A percentile compares a stretch with the other conserved stretches of the same genome.
phyloP scores from a whole-genome alignment of 2,888 invertebrate species.

The Meteorus colon region DNA sequence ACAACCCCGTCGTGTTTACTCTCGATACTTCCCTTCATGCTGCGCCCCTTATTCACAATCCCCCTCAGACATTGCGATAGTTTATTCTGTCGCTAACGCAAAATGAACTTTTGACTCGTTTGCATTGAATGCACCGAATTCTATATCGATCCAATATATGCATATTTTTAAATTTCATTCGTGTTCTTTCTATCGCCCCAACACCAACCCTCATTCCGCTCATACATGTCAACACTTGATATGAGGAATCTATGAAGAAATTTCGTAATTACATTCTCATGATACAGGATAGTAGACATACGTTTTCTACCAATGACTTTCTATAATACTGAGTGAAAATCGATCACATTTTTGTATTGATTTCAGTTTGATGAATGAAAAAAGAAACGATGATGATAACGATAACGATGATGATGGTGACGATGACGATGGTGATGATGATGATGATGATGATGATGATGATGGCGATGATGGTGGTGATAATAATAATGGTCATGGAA shows the following conservation, averaged over 20 bases:
- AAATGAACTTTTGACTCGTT: conserved; percentile 8
- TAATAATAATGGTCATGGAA: not conserved
- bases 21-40: not conserved
- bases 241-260: too few relatives aligned
- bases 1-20: conserved; percentile 2
- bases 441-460: not conserved
- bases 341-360: too few relatives aligned
- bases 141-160: not conserved
- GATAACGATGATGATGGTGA: not conserved
- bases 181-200: not conserved
- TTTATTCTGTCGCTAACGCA: conserved; percentile 11
- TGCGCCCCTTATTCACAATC: not conserved
- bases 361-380: too few relatives aligned
- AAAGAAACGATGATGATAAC: too few relatives aligned
- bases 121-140: not conserved
- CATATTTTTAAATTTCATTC: not conserved
- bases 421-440: not conserved
- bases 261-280: too few relatives aligned
- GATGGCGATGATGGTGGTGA: not conserved
- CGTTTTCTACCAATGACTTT: too few relatives aligned
- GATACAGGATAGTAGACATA: too few relatives aligned
- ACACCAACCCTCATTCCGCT: not conserved
- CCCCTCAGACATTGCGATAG: not conserved
- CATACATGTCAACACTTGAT: too few relatives aligned
- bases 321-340: too few relatives aligned